phyloP scores from a whole-genome alignment of 2,888 invertebrate genomes.

The Dynastes grantii region DNA sequence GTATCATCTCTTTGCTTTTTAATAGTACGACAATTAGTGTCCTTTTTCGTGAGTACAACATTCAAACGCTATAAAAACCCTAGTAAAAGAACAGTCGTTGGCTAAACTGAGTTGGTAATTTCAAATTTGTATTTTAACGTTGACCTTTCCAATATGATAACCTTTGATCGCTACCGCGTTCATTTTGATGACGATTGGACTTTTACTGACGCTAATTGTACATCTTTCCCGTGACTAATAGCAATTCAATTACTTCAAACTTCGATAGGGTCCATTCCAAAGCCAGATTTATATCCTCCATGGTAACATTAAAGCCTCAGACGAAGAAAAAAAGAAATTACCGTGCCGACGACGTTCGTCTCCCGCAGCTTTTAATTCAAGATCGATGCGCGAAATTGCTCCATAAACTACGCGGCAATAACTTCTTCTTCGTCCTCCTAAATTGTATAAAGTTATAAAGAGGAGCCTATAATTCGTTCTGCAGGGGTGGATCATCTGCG shows the following conservation, averaged over 20 bases:
- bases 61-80: too few species aligned
- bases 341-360: slow-evolving; percentile 7
- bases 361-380: slow-evolving; percentile 10
- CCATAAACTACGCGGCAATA: slow-evolving; percentile 11
- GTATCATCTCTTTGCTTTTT: too few species aligned
- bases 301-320: background rate
- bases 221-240: too few species aligned
- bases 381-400: slow-evolving; percentile 10
- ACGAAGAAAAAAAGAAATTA: background rate
- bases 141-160: too few species aligned
- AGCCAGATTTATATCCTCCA: background rate
- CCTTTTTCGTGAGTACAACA: too few species aligned
- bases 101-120: too few species aligned
- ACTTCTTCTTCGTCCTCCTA: slow-evolving; percentile 6
- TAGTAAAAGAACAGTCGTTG: too few species aligned
- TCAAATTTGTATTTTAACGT: too few species aligned
- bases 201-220: too few species aligned
- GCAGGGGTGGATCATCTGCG: slow-evolving; percentile 13
- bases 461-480: slow-evolving; percentile 22
- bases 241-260: background rate
- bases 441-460: slow-evolving; percentile 29
- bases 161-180: too few species aligned
- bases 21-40: too few species aligned
- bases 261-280: background rate
- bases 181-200: too few species aligned